Conservation (phyloP, 2,888 invertebrate species). For the Colostygia pectinataria region DNA sequence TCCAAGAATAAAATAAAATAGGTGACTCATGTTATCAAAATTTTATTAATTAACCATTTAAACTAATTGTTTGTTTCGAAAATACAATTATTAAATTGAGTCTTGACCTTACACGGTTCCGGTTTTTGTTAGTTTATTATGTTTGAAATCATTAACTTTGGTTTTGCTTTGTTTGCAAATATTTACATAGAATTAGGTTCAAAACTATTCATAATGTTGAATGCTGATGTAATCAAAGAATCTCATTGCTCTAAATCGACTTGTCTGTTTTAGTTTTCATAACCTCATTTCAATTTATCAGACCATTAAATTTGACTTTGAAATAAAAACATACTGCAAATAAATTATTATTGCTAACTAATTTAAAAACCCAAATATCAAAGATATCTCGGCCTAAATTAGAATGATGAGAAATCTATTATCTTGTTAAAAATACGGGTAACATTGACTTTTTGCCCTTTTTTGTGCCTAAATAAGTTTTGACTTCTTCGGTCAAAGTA, state of each 20-base stretch:
- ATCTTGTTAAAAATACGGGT: no score
- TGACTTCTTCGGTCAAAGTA: no score
- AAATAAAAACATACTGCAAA: no score
- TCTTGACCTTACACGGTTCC: slow-evolving; percentile 29
- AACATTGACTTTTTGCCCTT: no score
- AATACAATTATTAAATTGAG: slow-evolving; percentile 20
- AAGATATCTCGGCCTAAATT: no score
- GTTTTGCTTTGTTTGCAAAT: slow-evolving; percentile 24
- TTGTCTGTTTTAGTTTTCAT: not conserved
- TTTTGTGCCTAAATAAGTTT: no score
- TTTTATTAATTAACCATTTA: slow-evolving; percentile 9
- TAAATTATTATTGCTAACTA: no score
- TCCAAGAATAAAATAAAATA: slow-evolving; percentile 2
- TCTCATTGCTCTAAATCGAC: not conserved
- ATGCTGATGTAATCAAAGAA: not conserved
- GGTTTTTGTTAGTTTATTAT: slow-evolving; percentile 16
- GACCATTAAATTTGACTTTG: not conserved
- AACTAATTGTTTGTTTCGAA: slow-evolving; percentile 8
- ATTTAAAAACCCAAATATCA: no score
- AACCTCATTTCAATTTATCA: slow-evolving; percentile 5
- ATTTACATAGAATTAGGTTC: slow-evolving; percentile 12
- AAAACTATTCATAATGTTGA: not conserved
- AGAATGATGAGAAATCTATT: no score
- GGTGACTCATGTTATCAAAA: slow-evolving; percentile 11
- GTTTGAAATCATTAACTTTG: slow-evolving; percentile 19